phyloP scores from a whole-genome alignment of 2,797 vertebrate genomes.

The Bryconaethiops microstoma region DNA sequence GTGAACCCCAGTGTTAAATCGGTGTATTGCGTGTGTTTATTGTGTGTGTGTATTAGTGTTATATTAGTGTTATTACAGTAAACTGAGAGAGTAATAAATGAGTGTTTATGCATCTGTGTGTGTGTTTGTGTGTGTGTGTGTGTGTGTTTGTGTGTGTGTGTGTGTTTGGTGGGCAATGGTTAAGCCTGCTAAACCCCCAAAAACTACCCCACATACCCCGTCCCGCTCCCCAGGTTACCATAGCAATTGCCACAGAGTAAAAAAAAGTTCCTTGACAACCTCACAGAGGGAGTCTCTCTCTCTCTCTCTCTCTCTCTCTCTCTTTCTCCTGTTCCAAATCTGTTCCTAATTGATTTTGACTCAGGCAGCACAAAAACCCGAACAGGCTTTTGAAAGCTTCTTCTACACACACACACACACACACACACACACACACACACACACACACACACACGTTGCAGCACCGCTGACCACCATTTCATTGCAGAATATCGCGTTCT shows the following conservation, averaged over 20 bases:
- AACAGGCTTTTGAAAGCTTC: constrained; percentile 39
- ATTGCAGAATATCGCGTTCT: constrained; percentile 33
- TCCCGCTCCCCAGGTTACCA: constrained; percentile 69
- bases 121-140: not conserved
- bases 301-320: constrained; percentile 48
- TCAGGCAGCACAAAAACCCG: constrained; percentile 32
- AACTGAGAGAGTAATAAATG: not conserved
- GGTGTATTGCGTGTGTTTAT: not conserved
- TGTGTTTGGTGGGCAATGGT: not conserved
- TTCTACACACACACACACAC: constrained; percentile 12
- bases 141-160: not conserved
- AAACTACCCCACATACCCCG: constrained; percentile 61
- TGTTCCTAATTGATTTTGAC: constrained; percentile 57
- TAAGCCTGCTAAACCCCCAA: not conserved
- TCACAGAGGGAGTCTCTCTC: constrained; percentile 58
- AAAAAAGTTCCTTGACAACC: constrained; percentile 71
- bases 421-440: constrained; percentile 16
- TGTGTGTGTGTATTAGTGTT: not conserved
- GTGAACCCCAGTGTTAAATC: not conserved
- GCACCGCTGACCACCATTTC: not conserved
- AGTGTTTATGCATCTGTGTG: not conserved
- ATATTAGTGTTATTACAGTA: not conserved
- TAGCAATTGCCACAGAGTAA: constrained; percentile 74
- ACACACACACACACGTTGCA: not conserved
- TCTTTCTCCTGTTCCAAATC: constrained; percentile 31